These are phyloP conservation scores for Trematomus bernacchii DNA, from an alignment of 2,797 vertebrate genomes.

Conservation along the genomic window DNA sequence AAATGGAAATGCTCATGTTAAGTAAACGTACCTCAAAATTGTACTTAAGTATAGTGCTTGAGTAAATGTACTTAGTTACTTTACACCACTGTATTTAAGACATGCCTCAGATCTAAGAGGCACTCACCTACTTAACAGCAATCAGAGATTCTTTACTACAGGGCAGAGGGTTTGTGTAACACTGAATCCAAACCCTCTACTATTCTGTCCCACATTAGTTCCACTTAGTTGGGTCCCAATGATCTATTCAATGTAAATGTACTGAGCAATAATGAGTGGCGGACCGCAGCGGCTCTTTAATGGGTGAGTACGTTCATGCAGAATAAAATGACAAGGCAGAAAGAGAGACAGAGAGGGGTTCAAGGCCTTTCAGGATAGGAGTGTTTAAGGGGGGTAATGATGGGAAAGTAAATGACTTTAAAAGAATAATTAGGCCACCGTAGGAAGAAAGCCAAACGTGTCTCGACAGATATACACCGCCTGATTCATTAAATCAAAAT, in stretches of 20 bases:
- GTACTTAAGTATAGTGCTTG: no score
- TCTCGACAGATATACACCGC: slow-evolving; percentile 60
- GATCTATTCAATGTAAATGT: slow-evolving; percentile 91
- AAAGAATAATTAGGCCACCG: slow-evolving; percentile 61
- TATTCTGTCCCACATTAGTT: slow-evolving; percentile 94
- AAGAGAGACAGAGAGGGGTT: slow-evolving; percentile 53
- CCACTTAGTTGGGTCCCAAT: slow-evolving; percentile 93
- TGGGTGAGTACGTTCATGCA: slow-evolving; percentile 81
- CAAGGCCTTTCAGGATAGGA: slow-evolving; percentile 63
- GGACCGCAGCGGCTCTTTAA: slow-evolving; percentile 80
- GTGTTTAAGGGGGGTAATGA: slow-evolving; percentile 76
- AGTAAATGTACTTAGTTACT: no score
- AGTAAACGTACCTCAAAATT: no score
- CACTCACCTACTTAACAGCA: slow-evolving; percentile 78
- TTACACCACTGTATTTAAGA: not conserved
- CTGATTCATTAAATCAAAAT: slow-evolving; percentile 47
- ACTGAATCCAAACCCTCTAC: slow-evolving; percentile 87
- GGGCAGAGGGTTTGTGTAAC: slow-evolving; percentile 85
- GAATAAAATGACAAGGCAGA: slow-evolving; percentile 79
- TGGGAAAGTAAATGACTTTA: slow-evolving; percentile 69
- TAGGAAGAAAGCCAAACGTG: slow-evolving; percentile 38
- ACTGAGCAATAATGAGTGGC: slow-evolving; percentile 85
- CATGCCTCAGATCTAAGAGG: slow-evolving; percentile 56
- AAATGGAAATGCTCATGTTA: no score
- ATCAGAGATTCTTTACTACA: slow-evolving; percentile 86